A percentile compares a stretch with the other conserved stretches of the same genome.
Evolutionary conservation across 2,797 vertebrate species (phyloP).

Genomic region (Jordanella pulchra): DNA sequence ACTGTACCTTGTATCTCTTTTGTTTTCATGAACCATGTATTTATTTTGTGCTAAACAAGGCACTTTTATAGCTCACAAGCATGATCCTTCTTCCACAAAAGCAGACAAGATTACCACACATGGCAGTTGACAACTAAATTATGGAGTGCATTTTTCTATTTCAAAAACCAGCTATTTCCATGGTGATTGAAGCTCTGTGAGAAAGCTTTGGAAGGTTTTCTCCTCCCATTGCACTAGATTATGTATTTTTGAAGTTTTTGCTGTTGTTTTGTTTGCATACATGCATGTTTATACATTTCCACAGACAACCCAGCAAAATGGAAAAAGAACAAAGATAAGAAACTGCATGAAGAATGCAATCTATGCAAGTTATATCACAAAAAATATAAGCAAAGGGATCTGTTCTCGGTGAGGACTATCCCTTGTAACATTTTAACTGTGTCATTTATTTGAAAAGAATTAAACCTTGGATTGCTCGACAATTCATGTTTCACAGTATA

Average conservation of each 20-base stretch:
- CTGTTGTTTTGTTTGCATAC: slow-evolving; percentile 6
- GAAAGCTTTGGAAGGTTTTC: slow-evolving; percentile 29
- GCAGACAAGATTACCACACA: slow-evolving; percentile 16
- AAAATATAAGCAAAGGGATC: neutral
- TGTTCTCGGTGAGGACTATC: neutral
- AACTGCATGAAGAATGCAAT: neutral
- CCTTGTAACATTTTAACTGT: neutral
- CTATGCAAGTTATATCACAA: neutral
- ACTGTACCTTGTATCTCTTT: neutral
- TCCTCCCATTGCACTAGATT: slow-evolving; percentile 42
- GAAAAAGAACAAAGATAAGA: neutral
- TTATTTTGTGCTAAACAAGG: neutral
- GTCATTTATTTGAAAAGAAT: neutral
- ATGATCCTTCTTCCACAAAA: neutral
- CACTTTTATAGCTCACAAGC: neutral
- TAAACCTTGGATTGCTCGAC: neutral
- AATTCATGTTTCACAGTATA: neutral
- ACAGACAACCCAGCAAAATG: neutral
- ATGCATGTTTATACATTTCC: neutral
- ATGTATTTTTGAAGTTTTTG: slow-evolving; percentile 22
- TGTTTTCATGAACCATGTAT: neutral
- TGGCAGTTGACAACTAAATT: slow-evolving; percentile 36
- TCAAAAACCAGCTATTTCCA: slow-evolving; percentile 61
- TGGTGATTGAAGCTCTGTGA: slow-evolving; percentile 46
- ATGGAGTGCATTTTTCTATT: slow-evolving; percentile 35